phyloP scores from a whole-genome alignment of 2,888 invertebrate species.

The Lutraria lutraria region DNA sequence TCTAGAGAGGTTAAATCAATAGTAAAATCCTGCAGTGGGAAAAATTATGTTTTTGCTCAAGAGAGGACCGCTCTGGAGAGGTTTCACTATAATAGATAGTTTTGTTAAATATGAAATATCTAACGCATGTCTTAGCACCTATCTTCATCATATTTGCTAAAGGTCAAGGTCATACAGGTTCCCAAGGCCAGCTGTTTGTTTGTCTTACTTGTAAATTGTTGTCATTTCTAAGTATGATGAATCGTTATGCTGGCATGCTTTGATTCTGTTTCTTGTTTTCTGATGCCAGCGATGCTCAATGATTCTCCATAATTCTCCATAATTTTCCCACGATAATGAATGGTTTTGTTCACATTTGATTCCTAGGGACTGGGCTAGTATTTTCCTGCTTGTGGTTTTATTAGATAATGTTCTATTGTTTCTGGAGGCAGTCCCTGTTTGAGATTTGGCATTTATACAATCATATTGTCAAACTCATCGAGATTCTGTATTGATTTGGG shows the following conservation, averaged over 20 bases:
- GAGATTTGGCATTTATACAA: background rate
- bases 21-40: no score
- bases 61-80: no score
- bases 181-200: background rate
- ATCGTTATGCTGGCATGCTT: background rate
- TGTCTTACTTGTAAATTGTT: background rate
- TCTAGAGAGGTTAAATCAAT: no score
- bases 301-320: conserved; percentile 5
- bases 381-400: conserved; percentile 7
- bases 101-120: no score
- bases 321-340: conserved; percentile 14
- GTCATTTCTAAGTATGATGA: background rate
- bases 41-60: no score
- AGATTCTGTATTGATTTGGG: background rate
- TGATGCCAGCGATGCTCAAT: background rate
- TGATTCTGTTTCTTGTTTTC: background rate
- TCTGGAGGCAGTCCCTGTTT: background rate
- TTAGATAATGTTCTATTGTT: conserved; percentile 19
- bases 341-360: conserved; percentile 15
- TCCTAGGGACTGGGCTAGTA: background rate
- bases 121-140: no score
- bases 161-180: background rate
- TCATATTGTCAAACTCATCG: background rate
- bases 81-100: no score
- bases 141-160: background rate